phyloP scores from a whole-genome alignment of 1,140 invertebrate genomes.

The Pseudomyrmex concolor region DNA sequence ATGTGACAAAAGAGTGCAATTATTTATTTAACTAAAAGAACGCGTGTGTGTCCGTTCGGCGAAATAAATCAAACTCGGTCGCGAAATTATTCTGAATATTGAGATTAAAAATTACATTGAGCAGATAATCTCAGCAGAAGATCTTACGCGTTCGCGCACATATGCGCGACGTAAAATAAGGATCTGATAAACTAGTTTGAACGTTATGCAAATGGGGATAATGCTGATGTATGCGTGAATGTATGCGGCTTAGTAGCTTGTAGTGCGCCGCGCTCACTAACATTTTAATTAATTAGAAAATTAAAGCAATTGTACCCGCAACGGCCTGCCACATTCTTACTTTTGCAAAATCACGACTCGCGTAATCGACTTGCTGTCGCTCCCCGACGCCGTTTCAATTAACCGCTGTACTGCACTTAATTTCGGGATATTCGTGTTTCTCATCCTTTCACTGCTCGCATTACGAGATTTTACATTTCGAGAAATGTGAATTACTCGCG shows the following conservation, averaged over 20 bases:
- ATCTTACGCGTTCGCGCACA: background rate
- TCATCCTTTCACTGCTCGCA: slow-evolving; percentile 35
- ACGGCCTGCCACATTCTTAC: slow-evolving; percentile 18
- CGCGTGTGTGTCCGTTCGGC: background rate
- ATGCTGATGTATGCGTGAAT: background rate
- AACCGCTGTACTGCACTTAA: slow-evolving; percentile 18
- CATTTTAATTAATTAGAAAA: slow-evolving; percentile 73
- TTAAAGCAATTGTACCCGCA: slow-evolving; percentile 56
- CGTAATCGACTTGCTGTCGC: slow-evolving; percentile 43
- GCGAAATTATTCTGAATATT: slow-evolving; percentile 15
- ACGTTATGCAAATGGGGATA: slow-evolving; percentile 6
- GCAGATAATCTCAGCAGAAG: background rate
- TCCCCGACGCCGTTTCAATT: slow-evolving; percentile 58
- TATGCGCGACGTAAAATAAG: background rate
- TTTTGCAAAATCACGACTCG: slow-evolving; percentile 46
- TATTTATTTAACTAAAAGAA: slow-evolving; percentile 35
- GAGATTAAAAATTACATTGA: slow-evolving; percentile 7
- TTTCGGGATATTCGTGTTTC: slow-evolving; percentile 6
- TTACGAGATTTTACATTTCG: slow-evolving; percentile 8
- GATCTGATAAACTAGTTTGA: background rate
- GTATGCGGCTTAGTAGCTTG: background rate
- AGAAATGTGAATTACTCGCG: background rate
- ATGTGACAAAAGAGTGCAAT: slow-evolving; percentile 24
- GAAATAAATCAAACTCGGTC: slow-evolving; percentile 17
- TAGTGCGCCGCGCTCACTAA: slow-evolving; percentile 9